Conservation (phyloP, 64 coral and sea anemone genomes). For the Montipora cactus region DNA sequence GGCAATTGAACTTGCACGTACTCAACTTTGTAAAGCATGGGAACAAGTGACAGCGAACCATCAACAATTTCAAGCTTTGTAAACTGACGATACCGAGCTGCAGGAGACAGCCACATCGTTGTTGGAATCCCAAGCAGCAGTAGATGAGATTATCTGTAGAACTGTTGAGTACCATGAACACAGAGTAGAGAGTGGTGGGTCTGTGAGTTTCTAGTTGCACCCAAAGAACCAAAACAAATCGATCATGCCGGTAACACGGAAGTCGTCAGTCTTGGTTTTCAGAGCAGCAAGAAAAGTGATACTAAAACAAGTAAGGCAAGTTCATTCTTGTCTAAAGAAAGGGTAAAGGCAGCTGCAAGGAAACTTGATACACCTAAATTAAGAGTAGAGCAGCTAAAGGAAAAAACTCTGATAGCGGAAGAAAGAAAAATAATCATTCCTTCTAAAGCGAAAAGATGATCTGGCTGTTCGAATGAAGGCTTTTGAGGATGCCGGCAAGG, state of each 20-base stretch:
- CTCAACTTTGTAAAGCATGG: constrained; percentile 16
- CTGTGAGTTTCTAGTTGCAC: neutral
- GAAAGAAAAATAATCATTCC: neutral
- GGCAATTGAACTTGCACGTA: neutral
- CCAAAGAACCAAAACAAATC: neutral
- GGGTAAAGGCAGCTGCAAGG: neutral
- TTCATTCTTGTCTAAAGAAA: neutral
- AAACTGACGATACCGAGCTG: neutral
- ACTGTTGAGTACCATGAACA: neutral
- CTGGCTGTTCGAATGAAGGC: neutral
- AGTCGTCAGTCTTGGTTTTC: neutral
- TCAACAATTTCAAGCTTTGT: constrained; percentile 16
- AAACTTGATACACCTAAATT: neutral
- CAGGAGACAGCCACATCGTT: constrained; percentile 22
- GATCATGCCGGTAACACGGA: neutral
- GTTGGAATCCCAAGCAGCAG: constrained; percentile 15
- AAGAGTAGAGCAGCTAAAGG: constrained; percentile 29
- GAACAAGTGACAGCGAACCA: constrained; percentile 25
- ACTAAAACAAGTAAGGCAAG: neutral
- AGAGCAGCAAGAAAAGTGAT: neutral
- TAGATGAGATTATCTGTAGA: constrained; percentile 10
- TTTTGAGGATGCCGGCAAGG: neutral
- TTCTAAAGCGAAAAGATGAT: neutral
- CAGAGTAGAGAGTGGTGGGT: neutral
- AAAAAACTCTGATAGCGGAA: neutral